These are phyloP conservation scores for Ctenoplectra terminalis DNA, from an alignment of 1,140 invertebrate species.

Conservation along the genomic window DNA sequence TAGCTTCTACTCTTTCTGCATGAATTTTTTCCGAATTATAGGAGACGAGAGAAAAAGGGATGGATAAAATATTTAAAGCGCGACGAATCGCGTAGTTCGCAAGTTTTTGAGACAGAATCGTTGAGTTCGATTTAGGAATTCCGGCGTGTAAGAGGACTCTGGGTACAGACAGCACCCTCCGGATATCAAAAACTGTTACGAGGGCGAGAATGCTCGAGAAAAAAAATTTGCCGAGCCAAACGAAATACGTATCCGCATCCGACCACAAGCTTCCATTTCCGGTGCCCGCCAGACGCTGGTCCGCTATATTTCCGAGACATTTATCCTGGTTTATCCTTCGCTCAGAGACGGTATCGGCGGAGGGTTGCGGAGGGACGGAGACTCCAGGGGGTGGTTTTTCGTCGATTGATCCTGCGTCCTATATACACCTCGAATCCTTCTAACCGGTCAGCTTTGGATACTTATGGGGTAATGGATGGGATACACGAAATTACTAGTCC, in stretches of 20 bases:
- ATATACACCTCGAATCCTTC: constrained; percentile 45
- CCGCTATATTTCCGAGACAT: constrained; percentile 83
- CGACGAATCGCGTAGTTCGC: background rate
- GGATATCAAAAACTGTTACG: constrained; percentile 80
- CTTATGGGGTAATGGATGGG: background rate
- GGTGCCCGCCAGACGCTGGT: constrained; percentile 78
- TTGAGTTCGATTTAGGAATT: constrained; percentile 33
- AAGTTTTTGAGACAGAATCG: background rate
- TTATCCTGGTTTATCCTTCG: constrained; percentile 83
- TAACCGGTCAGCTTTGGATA: constrained; percentile 19
- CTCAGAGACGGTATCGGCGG: constrained; percentile 60
- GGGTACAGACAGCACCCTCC: constrained; percentile 70
- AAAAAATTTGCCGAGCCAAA: constrained; percentile 78
- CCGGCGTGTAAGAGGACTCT: background rate
- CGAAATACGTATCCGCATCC: constrained; percentile 83
- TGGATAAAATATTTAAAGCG: background rate
- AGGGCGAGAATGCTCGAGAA: constrained; percentile 63
- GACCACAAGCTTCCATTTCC: constrained; percentile 85
- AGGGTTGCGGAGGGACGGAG: background rate
- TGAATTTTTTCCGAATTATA: background rate
- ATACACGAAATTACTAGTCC: background rate
- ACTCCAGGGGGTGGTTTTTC: constrained; percentile 5
- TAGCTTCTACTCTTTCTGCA: background rate
- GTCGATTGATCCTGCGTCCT: constrained; percentile 60
- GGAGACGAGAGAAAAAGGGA: background rate